Conservation (phyloP, 92 coral and sea anemone species). For the Heliopora coerulea region DNA sequence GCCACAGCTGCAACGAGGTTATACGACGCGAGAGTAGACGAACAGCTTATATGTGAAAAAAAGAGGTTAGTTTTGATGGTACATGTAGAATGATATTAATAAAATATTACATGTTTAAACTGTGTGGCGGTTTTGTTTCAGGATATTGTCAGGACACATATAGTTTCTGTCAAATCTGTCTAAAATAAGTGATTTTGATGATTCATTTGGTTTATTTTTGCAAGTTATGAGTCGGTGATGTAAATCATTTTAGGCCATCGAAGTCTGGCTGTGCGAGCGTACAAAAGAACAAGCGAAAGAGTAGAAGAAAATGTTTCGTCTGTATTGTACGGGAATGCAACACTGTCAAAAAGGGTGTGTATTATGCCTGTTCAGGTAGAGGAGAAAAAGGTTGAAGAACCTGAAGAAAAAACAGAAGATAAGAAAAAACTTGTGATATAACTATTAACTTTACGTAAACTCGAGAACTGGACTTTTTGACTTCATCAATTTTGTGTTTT, state of each 20-base stretch:
- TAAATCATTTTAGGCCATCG: conserved; percentile 29
- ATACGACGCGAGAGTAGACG: conserved; percentile 34
- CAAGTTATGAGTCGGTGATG: neutral
- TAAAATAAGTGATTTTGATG: neutral
- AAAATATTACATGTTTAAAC: too few species aligned
- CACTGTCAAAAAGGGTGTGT: neutral
- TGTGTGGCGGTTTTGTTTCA: neutral
- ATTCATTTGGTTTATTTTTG: neutral
- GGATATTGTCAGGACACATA: neutral
- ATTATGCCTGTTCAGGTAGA: neutral
- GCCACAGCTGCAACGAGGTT: conserved; percentile 40
- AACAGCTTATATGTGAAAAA: conserved; percentile 41
- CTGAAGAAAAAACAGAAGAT: neutral
- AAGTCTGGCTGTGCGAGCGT: conserved; percentile 41
- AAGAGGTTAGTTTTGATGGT: neutral
- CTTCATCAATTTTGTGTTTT: neutral
- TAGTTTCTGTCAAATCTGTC: neutral
- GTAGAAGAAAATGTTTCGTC: conserved; percentile 30
- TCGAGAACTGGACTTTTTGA: neutral
- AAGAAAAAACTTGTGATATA: neutral
- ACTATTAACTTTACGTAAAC: conserved; percentile 14
- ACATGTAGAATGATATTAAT: too few species aligned
- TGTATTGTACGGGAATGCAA: conserved; percentile 36
- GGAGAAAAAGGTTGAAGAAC: conserved; percentile 9
- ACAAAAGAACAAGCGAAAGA: conserved; percentile 41